Evolutionary conservation across 2,797 vertebrate genomes (phyloP).

Genomic region (Micromesistius poutassou): DNA sequence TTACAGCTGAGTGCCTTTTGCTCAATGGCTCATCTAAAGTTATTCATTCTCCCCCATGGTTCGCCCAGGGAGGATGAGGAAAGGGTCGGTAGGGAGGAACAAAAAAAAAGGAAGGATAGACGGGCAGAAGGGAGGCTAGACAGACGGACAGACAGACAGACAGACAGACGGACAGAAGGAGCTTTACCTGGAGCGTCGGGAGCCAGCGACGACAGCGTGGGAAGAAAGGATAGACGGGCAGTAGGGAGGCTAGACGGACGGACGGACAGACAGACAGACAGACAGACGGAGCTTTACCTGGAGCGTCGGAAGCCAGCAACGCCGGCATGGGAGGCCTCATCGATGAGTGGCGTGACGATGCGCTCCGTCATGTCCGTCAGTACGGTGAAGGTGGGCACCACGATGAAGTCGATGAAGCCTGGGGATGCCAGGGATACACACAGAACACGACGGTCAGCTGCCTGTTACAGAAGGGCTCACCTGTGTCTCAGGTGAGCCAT

Average conservation of each 20-base stretch:
- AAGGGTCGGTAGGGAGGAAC: background rate
- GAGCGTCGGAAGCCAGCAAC: constrained; percentile 83
- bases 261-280: background rate
- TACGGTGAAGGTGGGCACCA: constrained; percentile 96
- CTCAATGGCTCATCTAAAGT: too few relatives aligned
- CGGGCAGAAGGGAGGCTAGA: too few relatives aligned
- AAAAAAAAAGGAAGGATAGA: background rate
- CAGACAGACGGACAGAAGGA: too few relatives aligned
- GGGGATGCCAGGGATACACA: constrained; percentile 20
- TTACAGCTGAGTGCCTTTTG: too few relatives aligned
- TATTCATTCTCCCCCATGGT: too few relatives aligned
- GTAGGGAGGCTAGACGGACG: background rate
- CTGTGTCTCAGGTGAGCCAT: background rate
- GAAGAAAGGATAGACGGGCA: constrained; percentile 37
- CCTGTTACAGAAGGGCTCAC: too few relatives aligned
- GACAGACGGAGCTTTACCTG: constrained; percentile 68
- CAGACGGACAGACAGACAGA: too few relatives aligned
- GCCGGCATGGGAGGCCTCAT: constrained; percentile 83
- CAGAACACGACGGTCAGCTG: background rate
- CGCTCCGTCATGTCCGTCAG: constrained; percentile 96
- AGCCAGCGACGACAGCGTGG: constrained; percentile 76
- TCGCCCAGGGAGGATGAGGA: background rate
- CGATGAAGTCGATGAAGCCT: constrained; percentile 99
- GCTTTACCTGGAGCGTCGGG: constrained; percentile 73
- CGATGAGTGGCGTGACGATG: constrained; percentile 89